Evolutionary conservation across 2,797 vertebrate genomes (phyloP), one percentile per base, ranked within the genome.

Genomic region (Discoglossus pictus): DNA sequence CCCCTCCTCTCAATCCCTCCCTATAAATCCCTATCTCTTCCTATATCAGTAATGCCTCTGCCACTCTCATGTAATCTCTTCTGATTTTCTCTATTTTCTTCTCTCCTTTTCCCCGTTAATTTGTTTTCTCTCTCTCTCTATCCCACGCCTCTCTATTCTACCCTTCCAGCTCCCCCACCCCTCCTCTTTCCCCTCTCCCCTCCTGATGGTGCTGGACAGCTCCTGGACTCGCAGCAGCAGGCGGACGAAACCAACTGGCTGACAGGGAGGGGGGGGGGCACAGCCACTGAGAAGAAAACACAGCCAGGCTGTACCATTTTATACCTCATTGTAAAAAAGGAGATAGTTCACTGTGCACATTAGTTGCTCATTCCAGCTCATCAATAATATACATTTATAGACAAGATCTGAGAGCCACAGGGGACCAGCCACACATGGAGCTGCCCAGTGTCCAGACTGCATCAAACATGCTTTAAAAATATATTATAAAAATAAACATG

Each of bases 131-230:
- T 2, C 11, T 20, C 12, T 9, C 9, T 3, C 20, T 2, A 23
- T 46, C 10, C 11, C 2, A 17, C 62, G 2, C 18, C 6, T 15
- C 56, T 31, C 16, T 10, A 10, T 11, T 31, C 15, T 21, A 5
- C 10, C 16, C 11, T 3, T 7, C n/a, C 59, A n/a, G n/a, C 18
- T 17, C 38, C 7, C 59, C 11, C 16, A 27, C 31, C 2, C 16
- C 7, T 7, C 44, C 13, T 25, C 24, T n/a, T 39, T 12, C 69
- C 54, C 9, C 53, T 35, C 18, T 17, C 36, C 72, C 59, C 52
- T 70, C 59, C 68, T 70, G 68, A 70, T 70, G 59, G 42, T 70
- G 68, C 68, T 70, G 68, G 68, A 70, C 68, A 70, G 68, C 68
- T 70, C 68, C 68, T 56, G 51, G 59, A 56, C 52, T 63, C n/a